These are phyloP conservation scores for Halcyon smyrnensis DNA, from an alignment of 2,797 vertebrate species.

Conservation along the genomic window DNA sequence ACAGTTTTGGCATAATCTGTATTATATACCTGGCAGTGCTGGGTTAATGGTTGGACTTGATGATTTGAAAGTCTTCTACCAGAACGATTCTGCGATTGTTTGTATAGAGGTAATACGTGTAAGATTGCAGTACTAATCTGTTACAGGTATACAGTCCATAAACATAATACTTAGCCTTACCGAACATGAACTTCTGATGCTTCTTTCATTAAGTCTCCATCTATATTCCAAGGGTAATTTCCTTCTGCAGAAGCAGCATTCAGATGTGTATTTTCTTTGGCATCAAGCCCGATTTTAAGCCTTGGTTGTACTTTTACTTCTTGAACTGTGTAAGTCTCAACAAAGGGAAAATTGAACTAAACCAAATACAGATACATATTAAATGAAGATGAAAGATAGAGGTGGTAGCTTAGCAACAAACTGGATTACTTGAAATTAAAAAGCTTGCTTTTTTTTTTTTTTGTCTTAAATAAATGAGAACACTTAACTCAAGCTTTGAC, in stretches of 20 bases:
- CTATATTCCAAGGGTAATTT: constrained; percentile 90
- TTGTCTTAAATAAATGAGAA: neutral
- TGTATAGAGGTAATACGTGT: neutral
- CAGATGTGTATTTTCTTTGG: constrained; percentile 58
- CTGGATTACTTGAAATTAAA: neutral
- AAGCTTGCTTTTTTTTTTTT: neutral
- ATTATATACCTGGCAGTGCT: neutral
- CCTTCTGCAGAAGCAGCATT: constrained; percentile 77
- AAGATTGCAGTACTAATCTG: neutral
- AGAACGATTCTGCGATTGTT: too few relatives aligned
- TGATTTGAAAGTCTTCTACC: too few relatives aligned
- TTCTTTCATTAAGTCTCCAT: constrained; percentile 90
- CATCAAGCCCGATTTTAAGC: constrained; percentile 47
- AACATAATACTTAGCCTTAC: constrained; percentile 65
- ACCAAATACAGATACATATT: constrained; percentile 43
- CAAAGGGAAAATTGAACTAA: constrained; percentile 93
- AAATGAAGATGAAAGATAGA: neutral
- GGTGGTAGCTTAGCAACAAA: neutral
- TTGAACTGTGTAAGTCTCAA: constrained; percentile 87
- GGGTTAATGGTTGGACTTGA: too few relatives aligned
- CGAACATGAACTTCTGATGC: constrained; percentile 86
- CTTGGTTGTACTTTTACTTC: constrained; percentile 85
- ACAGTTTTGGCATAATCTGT: neutral
- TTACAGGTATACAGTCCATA: neutral
- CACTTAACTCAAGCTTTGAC: neutral